phyloP scores from a whole-genome alignment of 2,888 invertebrate species.

The Beris morrisii region DNA sequence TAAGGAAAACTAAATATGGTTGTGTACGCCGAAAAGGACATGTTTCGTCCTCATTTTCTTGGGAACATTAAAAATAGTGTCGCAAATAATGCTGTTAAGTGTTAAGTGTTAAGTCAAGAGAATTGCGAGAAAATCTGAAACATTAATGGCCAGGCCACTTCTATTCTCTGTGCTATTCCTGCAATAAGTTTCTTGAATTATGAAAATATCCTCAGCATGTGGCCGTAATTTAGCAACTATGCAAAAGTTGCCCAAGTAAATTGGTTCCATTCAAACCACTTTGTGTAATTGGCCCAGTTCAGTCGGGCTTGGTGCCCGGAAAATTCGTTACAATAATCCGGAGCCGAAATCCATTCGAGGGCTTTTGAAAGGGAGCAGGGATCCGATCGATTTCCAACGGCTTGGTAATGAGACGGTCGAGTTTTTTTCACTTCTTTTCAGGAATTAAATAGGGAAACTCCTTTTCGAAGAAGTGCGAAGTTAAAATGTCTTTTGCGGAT shows the following conservation, averaged over 20 bases:
- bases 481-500: no score
- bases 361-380: no score
- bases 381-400: no score
- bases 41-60: not conserved
- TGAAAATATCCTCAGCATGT: not conserved
- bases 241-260: not conserved
- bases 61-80: not conserved
- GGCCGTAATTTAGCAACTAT: not conserved
- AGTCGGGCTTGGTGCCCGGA: no score
- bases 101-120: not conserved
- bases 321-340: not conserved
- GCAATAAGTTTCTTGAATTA: constrained; percentile 2
- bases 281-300: not conserved
- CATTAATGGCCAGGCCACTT: not conserved
- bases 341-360: constrained; percentile 15
- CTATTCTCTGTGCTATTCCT: not conserved
- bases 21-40: no score
- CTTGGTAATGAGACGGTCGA: no score
- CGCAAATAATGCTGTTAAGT: not conserved
- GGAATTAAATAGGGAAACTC: no score
- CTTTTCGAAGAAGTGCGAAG: no score
- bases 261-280: constrained; percentile 6
- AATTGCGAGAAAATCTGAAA: constrained; percentile 2
- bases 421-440: no score
- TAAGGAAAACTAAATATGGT: not conserved